Conservation (phyloP, 2,797 vertebrate species). For the Oceanodroma leucorhoa region DNA sequence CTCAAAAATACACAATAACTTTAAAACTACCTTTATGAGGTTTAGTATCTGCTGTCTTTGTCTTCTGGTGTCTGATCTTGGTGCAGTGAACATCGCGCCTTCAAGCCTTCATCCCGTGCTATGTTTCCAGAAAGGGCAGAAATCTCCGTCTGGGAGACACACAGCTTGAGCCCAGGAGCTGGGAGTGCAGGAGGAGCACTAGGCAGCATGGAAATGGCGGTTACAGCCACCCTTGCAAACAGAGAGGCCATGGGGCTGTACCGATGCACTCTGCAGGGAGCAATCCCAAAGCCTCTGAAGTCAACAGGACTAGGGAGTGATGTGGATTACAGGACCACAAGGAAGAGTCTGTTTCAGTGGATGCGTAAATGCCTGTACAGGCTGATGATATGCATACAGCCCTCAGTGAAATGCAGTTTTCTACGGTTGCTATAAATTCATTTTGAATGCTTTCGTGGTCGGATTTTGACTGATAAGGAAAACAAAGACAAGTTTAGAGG, state of each 20-base stretch:
- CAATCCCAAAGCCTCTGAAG: not conserved
- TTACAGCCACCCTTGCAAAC: not conserved
- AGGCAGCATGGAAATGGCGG: accelerated
- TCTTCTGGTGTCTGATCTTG: not conserved
- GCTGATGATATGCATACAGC: accelerated
- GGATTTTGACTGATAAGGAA: not conserved
- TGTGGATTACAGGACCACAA: not conserved
- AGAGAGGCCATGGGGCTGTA: not conserved
- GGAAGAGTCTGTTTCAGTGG: not conserved
- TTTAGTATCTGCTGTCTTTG: not conserved
- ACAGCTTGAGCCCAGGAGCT: accelerated
- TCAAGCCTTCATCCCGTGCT: not conserved
- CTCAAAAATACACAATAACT: not conserved
- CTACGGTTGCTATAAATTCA: not conserved
- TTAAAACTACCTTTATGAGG: not conserved
- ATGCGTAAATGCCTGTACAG: not conserved
- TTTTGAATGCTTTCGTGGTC: not conserved
- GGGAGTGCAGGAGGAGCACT: not conserved
- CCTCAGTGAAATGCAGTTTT: not conserved
- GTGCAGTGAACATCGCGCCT: not conserved
- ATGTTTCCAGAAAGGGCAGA: not conserved
- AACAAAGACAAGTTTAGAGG: not conserved
- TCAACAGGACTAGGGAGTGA: accelerated
- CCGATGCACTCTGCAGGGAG: not conserved
- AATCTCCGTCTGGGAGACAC: not conserved